A percentile compares a stretch with the other conserved stretches of the same genome.
Evolutionary conservation across 2,888 invertebrate species (phyloP).

Genomic region (Acanthosoma haemorrhoidale): DNA sequence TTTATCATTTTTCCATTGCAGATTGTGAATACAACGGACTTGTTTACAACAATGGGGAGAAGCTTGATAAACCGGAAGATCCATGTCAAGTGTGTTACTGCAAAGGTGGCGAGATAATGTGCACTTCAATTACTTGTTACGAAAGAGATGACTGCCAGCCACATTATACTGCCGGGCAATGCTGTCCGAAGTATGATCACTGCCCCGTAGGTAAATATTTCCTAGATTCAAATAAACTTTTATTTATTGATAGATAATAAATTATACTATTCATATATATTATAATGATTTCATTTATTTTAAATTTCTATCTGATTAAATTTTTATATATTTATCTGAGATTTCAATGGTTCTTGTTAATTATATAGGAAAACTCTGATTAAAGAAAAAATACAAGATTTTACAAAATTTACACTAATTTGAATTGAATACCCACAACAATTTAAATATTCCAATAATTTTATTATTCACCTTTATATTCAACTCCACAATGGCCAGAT

Average conservation of each 20-base stretch:
- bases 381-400: too few relatives aligned
- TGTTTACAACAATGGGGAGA: slow-evolving; percentile 70
- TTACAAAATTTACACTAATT: too few relatives aligned
- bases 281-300: background rate
- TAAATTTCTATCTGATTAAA: too few relatives aligned
- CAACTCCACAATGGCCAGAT: too few relatives aligned
- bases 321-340: too few relatives aligned
- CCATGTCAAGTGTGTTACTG: slow-evolving; percentile 78
- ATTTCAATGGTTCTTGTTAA: too few relatives aligned
- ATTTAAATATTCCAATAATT: too few relatives aligned
- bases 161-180: slow-evolving; percentile 64
- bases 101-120: slow-evolving; percentile 71
- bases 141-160: slow-evolving; percentile 70
- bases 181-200: slow-evolving; percentile 76
- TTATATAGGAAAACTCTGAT: too few relatives aligned
- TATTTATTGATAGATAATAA: background rate
- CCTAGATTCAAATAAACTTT: background rate
- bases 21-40: slow-evolving; percentile 72
- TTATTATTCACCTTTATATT: too few relatives aligned
- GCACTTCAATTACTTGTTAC: slow-evolving; percentile 70
- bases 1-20: slow-evolving; percentile 48
- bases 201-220: slow-evolving; percentile 59
- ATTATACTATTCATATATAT: background rate
- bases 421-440: too few relatives aligned
- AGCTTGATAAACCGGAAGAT: slow-evolving; percentile 58